Evolutionary conservation across 2,797 vertebrate species (phyloP), one percentile per base, ranked within the genome.

Genomic region (Stomatorhinus walkeri): DNA sequence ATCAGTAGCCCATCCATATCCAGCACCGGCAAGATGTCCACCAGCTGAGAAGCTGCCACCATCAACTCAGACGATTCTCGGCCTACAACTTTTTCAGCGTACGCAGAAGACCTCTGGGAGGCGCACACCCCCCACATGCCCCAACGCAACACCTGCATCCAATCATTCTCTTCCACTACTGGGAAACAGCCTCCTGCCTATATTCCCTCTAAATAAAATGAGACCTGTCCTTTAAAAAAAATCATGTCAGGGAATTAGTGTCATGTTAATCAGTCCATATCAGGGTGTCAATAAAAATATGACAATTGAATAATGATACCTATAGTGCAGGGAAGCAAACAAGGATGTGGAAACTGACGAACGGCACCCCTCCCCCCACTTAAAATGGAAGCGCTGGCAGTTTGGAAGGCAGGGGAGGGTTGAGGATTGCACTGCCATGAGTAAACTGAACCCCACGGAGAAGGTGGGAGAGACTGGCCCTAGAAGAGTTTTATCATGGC

Each of bases 321-420:
- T 24, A 48, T 46, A 84, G 81, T 84, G 81, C 9, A 19, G 36
- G 36, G 36, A 79, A 7, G 72, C 72, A 79, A 79, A 79, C 32
- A 43, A 84, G 81, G 43, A 48, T 19, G 19, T 7, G 46, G 81
- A n/a, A 49, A 9, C 46, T 43, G 79, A 83, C 43, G 48, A 83
- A 43, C 72, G 43, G 4, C 32, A 19, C 68, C 48, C 43, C 51
- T 1, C 4, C 49, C 51, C 49, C 16, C 16, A 87, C 24, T 54
- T 87, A 87, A 87, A 87, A 87, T 54, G 85, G 85, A 87, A 51
- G 32, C 10, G 6, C 85, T 56, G 48, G 85, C 85, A 36, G 28
- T 22, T 56, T 36, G 46, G 52, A 56, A 52, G 28, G 28, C 85
- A 56, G 49, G 3, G 43, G 81, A 48, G 51, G 49, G 16, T 56